Evolutionary conservation across 2,113 vertebrate species (phyloP).

Genomic region (Calidris pygmaea): DNA sequence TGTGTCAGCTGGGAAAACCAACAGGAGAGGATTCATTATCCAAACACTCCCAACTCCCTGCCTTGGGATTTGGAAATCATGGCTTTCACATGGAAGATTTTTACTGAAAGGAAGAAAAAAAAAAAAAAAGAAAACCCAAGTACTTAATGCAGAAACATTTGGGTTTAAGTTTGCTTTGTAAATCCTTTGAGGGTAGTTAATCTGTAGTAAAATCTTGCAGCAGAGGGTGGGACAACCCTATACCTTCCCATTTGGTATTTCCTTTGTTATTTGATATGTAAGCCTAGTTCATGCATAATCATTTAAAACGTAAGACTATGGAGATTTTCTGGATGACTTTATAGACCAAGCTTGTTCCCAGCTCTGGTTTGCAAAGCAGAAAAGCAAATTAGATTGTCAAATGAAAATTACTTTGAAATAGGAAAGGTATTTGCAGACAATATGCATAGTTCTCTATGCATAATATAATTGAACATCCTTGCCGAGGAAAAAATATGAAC

Average conservation of each 20-base stretch:
- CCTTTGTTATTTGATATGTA: slow-evolving; percentile 32
- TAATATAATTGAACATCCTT: not conserved
- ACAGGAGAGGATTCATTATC: not conserved
- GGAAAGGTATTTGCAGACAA: not conserved
- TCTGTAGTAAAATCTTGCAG: slow-evolving; percentile 22
- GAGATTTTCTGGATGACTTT: slow-evolving; percentile 18
- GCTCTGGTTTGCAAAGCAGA: slow-evolving; percentile 20
- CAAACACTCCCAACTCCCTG: not conserved
- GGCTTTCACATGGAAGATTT: not conserved
- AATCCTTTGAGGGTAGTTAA: slow-evolving; percentile 12
- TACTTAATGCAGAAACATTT: not conserved
- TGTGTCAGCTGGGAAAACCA: not conserved
- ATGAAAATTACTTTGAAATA: slow-evolving; percentile 7
- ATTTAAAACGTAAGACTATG: slow-evolving; percentile 25
- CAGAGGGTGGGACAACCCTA: not conserved
- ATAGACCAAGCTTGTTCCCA: not conserved
- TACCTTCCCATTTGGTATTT: slow-evolving; percentile 37
- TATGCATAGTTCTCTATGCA: not conserved
- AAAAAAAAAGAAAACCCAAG: not conserved
- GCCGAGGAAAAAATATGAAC: not conserved
- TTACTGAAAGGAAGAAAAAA: not conserved
- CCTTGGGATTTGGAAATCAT: not conserved
- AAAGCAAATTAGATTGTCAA: slow-evolving; percentile 30
- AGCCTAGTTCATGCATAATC: slow-evolving; percentile 14
- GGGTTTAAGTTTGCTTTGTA: slow-evolving; percentile 2